Conservation (phyloP, 2,113 vertebrate species). For the pig (Sus scrofa) region T2T-Sscrofa CM000812.6:252278501-252279000, state of each 20-base stretch:
- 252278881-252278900: not conserved
- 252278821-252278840: not conserved
- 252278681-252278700: not conserved
- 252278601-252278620: slow-evolving; percentile 56
- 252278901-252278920: not conserved
- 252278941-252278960: slow-evolving; percentile 46
- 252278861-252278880: slow-evolving; percentile 1
- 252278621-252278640: slow-evolving; percentile 31
- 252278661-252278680: not conserved
- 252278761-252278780: not conserved
- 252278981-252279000: not conserved
- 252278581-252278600: slow-evolving; percentile 35
- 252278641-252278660: not conserved
- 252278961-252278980: not conserved
- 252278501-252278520: not conserved
- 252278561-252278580: slow-evolving; percentile 59
- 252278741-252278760: not conserved
- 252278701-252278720: not conserved
- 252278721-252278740: not conserved
- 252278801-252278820: not conserved
- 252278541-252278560: slow-evolving; percentile 54
- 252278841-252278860: not conserved
- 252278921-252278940: not conserved
- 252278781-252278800: not conserved
- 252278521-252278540: slow-evolving; percentile 24